Base-by-base conservation (phyloP, 2,113 vertebrate genomes). In the Puma concolor region DNA sequence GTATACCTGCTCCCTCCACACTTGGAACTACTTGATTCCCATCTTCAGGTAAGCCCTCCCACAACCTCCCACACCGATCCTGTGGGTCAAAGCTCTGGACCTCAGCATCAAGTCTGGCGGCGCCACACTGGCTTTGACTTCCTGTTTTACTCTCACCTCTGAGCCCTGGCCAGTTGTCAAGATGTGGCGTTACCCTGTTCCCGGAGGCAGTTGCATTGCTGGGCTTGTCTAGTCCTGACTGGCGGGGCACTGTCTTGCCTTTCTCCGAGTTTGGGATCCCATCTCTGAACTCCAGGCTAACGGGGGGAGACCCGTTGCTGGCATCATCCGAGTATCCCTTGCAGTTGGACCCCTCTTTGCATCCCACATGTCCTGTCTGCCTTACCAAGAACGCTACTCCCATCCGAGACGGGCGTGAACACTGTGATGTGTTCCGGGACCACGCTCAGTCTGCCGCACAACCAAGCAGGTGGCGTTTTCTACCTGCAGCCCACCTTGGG, bases 401-500 rank as follows among this genome's bases (percentile, higher is more conserved):
- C 12, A 33, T 13, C 21, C 21, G 36, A 76, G 50, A 54, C 38
- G 57, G 41, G 23, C 4, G 27, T 79, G 31, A 48, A 63, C 67
- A 31, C 17, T 2, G 5, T 3, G 41, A 31, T 23, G 2, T 5
- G 11, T 83, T 6, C 52, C 16, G 38, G 25, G 21, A 64, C 67
- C 44, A 5, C 5, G 27, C 0, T 0, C 76, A 27, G 12, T 29
- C 72, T 33, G 0, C 83, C 44, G 15, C 33, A 38, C 7, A 4
- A 48, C 5, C 7, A 23, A 54, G 48, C 23, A n/a, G 33, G 19
- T 38, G 25, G 25, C 19, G 23, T 71, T 71, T 92, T 66, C 72
- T 72, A 44, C 29, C 71, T 23, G 1, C 15, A 52, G 41, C 15
- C 74, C 82, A 25, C 50, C 93, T 92, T 74, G 27, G 41, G 33